Base-by-base conservation (phyloP, 2,888 invertebrate species). In the Drosophila affinis region DNA sequence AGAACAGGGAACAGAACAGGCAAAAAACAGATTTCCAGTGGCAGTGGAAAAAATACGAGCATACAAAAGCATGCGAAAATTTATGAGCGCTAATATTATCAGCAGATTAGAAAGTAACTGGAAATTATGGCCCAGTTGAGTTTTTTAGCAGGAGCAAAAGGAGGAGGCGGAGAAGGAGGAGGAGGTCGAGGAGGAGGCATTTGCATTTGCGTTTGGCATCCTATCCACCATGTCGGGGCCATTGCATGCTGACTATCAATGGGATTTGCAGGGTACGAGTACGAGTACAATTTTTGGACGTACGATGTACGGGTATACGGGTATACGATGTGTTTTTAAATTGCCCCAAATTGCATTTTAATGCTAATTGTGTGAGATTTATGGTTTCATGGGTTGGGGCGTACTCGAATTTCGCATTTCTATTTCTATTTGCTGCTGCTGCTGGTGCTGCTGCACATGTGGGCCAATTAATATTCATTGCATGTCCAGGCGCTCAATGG, bases 81-180 rank as follows among this genome's bases (percentile, higher is more conserved):
- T 81, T 81, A 83, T 83, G 77, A 71, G 75, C 67, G 57, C 80
- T 75, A 80, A 80, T 80, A 78, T 79, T 79, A 81, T 82, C 80
- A 82, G 71, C 76, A 76, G 82, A 79, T 82, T 82, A 82, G 82
- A 79, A 81, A 79, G 77, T 81, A 77, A 79, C 77, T 77, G 72
- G 81, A 79, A 79, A 79, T 81, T 76, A 81, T 76, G 77, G 63
- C 78, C 63, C 58, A 60, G 78, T 64, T 48, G 69, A 61, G 65
- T 75, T 71, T 70, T 64, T 77, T 62, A 21, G 21, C 21, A 21
- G 21, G 21, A 18, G 18, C 69, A 14, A 34, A 24, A 24, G 24
- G 24, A 34, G 10, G 34, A 21, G 21, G 21, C 12, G 12, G 12
- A 0, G 3, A 12, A 12, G 12, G 12, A 12, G 7, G 27, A 5